phyloP scores from a whole-genome alignment of 35 echinoderm and acorn worm genomes.

The Strongylocentrotus purpuratus region DNA sequence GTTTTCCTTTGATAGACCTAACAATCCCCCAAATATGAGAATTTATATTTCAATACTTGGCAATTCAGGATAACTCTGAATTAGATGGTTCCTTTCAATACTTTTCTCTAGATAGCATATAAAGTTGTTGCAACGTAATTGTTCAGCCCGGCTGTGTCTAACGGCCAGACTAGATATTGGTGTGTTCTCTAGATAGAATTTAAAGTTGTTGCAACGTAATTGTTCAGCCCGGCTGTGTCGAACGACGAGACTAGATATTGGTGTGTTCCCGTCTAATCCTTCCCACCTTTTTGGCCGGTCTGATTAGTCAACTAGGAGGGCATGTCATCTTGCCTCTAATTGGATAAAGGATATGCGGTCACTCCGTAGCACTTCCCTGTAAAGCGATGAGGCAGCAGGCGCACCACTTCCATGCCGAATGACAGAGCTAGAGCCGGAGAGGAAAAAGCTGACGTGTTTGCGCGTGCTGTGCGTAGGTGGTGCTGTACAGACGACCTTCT shows the following conservation, averaged over 20 bases:
- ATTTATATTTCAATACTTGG: background rate
- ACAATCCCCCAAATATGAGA: background rate
- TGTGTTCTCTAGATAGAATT: background rate
- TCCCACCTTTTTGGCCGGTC: background rate
- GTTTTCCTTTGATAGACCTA: background rate
- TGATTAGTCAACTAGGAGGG: background rate
- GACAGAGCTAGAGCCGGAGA: background rate
- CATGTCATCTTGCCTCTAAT: background rate
- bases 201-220: background rate
- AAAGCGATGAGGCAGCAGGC: background rate
- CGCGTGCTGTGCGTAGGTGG: background rate
- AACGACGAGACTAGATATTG: background rate
- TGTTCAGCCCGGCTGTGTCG: background rate
- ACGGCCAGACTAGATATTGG: too few relatives aligned
- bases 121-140: background rate
- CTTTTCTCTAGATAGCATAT: background rate
- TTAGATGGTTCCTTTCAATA: background rate
- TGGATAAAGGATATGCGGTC: constrained; percentile 1
- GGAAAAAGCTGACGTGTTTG: background rate
- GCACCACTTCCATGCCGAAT: background rate
- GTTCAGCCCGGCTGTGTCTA: too few relatives aligned
- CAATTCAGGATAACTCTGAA: background rate
- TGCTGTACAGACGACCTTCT: background rate
- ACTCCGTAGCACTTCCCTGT: background rate
- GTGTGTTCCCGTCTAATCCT: background rate